A percentile compares a stretch with the other conserved stretches of the same genome.
These are phyloP conservation scores for Lissocephala sabroskyi DNA, from an alignment of 2,888 invertebrate genomes.

Conservation along the genomic window DNA sequence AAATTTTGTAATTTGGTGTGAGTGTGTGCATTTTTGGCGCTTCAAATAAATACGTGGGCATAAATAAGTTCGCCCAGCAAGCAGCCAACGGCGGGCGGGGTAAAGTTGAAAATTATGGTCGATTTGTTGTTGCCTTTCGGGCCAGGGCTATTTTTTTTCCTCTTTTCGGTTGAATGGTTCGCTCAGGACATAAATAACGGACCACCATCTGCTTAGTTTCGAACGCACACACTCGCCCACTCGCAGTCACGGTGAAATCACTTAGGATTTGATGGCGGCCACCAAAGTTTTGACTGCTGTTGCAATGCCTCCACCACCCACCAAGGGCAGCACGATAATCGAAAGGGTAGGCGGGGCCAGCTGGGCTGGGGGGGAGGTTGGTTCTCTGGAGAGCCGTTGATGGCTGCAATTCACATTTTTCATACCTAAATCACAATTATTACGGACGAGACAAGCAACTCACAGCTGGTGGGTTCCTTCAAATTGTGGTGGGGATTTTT, in stretches of 20 bases:
- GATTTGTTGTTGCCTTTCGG: not conserved
- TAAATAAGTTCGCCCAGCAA: conserved; percentile 18
- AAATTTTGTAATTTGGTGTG: not conserved
- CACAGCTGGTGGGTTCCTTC: no score
- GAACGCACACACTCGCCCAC: not conserved
- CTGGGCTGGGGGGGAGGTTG: no score
- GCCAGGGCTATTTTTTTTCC: conserved; percentile 10
- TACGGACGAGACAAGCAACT: no score
- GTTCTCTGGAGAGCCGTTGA: no score
- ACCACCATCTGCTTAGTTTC: conserved; percentile 35
- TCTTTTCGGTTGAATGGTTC: not conserved
- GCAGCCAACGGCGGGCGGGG: not conserved
- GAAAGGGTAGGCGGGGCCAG: no score
- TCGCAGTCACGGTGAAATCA: no score
- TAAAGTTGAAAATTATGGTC: conserved; percentile 14
- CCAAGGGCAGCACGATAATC: no score
- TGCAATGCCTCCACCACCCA: no score
- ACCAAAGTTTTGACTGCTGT: conserved; percentile 31
- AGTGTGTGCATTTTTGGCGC: no score
- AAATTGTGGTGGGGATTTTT: no score
- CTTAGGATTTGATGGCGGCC: conserved; percentile 21
- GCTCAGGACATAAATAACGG: conserved; percentile 33
- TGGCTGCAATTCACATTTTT: no score
- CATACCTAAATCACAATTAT: no score
- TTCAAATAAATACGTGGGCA: conserved; percentile 38